Conservation (phyloP, 1,140 invertebrate species). For the Hycleus cichorii region DNA sequence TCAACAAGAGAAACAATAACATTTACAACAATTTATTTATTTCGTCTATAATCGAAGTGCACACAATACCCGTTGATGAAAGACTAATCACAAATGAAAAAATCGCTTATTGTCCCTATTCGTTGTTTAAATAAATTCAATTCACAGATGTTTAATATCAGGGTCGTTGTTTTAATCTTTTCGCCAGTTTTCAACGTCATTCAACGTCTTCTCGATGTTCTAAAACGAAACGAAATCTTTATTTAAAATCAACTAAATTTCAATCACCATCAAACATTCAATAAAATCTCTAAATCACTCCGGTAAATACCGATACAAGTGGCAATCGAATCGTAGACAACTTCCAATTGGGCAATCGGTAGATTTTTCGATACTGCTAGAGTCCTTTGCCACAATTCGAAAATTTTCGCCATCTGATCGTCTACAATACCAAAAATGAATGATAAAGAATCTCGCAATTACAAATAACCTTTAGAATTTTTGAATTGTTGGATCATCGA, state of each 20-base stretch:
- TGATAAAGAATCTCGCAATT: background rate
- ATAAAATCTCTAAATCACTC: constrained; percentile 25
- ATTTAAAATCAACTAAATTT: background rate
- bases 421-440: constrained; percentile 14
- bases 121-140: too few relatives aligned
- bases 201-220: constrained; percentile 24
- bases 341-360: constrained; percentile 32
- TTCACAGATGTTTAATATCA: too few relatives aligned
- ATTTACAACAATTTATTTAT: too few relatives aligned
- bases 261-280: constrained; percentile 13
- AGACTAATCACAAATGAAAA: too few relatives aligned
- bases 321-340: constrained; percentile 34
- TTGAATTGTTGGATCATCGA: too few relatives aligned
- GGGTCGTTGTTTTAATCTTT: too few relatives aligned
- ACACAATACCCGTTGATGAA: too few relatives aligned
- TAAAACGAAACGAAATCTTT: constrained; percentile 13
- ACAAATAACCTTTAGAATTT: too few relatives aligned
- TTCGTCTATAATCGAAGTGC: too few relatives aligned
- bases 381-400: constrained; percentile 30
- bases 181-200: constrained; percentile 15
- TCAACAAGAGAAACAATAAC: too few relatives aligned
- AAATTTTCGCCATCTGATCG: constrained; percentile 27
- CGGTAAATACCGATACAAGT: constrained; percentile 32
- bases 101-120: too few relatives aligned
- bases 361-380: constrained; percentile 28